Conservation (phyloP, 2,888 invertebrate genomes). For the Chymomyza fuscimana region DNA sequence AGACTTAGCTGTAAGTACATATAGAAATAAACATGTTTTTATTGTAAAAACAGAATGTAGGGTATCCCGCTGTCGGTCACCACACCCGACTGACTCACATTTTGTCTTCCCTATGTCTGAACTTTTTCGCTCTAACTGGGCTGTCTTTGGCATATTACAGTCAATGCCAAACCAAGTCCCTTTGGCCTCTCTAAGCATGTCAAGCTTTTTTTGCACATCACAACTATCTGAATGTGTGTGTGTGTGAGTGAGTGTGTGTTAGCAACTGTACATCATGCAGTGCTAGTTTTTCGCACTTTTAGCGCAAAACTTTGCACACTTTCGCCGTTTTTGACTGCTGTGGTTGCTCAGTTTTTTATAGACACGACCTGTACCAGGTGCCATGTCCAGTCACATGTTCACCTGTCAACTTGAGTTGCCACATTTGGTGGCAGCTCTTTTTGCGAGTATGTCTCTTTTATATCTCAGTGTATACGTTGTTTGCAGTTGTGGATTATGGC, state of each 20-base stretch:
- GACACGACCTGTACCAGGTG: conserved; percentile 3
- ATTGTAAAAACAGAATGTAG: too few species aligned
- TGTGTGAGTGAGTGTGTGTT: conserved; percentile 15
- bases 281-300: conserved; percentile 37
- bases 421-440: conserved; percentile 32
- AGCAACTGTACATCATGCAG: conserved; percentile 21
- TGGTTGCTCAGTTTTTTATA: conserved; percentile 38
- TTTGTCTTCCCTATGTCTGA: conserved; percentile 7
- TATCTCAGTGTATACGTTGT: conserved; percentile 10
- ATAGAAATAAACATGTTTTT: too few species aligned
- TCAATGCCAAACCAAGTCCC: conserved; percentile 34
- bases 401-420: conserved; percentile 44
- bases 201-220: not conserved
- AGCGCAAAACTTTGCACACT: conserved; percentile 49
- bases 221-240: conserved; percentile 16
- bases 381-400: conserved; percentile 27
- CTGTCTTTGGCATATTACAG: conserved; percentile 57
- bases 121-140: not conserved
- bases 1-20: too few species aligned
- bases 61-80: too few species aligned
- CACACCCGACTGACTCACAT: too few species aligned
- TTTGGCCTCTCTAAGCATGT: not conserved
- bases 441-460: not conserved
- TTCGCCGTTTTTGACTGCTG: conserved; percentile 43
- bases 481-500: conserved; percentile 29